phyloP scores from a whole-genome alignment of 2,113 vertebrate genomes.

The Solea solea region DNA sequence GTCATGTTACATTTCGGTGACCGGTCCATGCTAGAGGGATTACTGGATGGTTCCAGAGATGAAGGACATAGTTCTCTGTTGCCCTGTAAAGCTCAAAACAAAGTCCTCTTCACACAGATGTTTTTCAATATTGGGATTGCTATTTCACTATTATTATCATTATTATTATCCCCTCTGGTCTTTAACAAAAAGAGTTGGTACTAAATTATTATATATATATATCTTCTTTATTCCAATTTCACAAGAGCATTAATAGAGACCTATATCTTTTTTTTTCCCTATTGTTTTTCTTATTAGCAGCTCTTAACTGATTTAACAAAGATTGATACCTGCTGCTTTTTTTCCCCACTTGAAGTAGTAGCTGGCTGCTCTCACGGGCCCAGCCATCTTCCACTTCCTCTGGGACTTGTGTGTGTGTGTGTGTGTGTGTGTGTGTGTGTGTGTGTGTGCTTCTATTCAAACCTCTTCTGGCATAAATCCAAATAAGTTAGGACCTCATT shows the following conservation, averaged over 20 bases:
- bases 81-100: background rate
- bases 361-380: constrained; percentile 34
- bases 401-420: constrained; percentile 28
- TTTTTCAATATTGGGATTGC: too few species aligned
- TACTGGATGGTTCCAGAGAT: constrained; percentile 36
- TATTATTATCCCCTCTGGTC: too few species aligned
- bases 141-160: too few species aligned
- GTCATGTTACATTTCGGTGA: constrained; percentile 73
- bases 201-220: too few species aligned
- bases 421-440: constrained; percentile 13
- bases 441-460: background rate
- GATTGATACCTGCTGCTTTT: constrained; percentile 32
- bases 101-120: background rate
- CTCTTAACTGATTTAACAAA: background rate
- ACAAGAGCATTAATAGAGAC: too few species aligned
- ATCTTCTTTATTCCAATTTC: too few species aligned
- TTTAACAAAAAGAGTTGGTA: too few species aligned
- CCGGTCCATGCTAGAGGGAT: constrained; percentile 49
- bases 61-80: constrained; percentile 8
- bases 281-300: background rate
- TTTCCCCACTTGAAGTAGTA: constrained; percentile 12
- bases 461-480: too few species aligned
- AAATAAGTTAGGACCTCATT: too few species aligned
- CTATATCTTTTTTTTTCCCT: too few species aligned
- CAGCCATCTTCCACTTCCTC: constrained; percentile 48